Conservation (phyloP, 1,140 invertebrate genomes). For the Heliconius hermathena region DNA sequence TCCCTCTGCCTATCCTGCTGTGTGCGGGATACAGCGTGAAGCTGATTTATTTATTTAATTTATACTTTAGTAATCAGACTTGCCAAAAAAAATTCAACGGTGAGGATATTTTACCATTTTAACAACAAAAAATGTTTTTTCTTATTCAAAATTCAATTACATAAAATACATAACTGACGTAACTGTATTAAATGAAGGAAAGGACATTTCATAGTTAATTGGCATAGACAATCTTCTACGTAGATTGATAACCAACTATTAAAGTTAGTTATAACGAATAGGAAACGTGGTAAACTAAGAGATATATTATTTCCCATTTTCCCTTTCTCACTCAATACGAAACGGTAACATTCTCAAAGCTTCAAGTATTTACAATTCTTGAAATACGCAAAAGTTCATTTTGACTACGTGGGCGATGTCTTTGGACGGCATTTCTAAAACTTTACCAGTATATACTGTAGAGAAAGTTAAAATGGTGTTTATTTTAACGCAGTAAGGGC, state of each 20-base stretch:
- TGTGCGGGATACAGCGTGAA: no score
- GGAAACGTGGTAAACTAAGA: background rate
- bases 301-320: conserved; percentile 20
- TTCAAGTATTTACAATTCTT: conserved; percentile 31
- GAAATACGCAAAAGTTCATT: conserved; percentile 42
- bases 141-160: background rate
- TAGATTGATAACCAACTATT: background rate
- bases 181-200: conserved; percentile 1
- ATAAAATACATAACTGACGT: background rate
- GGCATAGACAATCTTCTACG: background rate
- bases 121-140: background rate
- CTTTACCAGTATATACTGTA: conserved; percentile 17
- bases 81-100: no score
- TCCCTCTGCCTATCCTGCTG: no score
- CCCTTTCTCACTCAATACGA: conserved; percentile 29
- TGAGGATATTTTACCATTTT: background rate
- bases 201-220: background rate
- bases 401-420: conserved; percentile 45
- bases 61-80: no score
- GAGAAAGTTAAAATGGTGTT: conserved; percentile 17
- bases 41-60: no score
- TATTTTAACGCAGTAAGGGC: conserved; percentile 33
- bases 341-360: conserved; percentile 30
- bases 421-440: conserved; percentile 35
- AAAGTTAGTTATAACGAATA: background rate